Conservation (phyloP, 2,797 vertebrate genomes). For the Harpagifer antarcticus region DNA sequence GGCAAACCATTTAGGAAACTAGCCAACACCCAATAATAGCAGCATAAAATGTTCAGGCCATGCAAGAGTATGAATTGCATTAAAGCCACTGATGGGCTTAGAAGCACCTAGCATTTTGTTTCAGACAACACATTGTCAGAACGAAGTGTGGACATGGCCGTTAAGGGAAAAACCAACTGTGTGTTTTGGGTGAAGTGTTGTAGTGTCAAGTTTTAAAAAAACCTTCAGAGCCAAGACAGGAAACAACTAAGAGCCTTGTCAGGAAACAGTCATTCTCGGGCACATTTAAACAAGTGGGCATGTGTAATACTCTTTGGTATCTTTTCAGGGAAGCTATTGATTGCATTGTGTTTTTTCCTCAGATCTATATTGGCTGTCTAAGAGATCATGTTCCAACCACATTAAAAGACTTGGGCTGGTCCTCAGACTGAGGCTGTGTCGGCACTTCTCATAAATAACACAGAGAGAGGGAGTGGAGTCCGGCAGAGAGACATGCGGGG, state of each 20-base stretch:
- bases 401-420: constrained; percentile 72
- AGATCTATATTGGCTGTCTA: constrained; percentile 61
- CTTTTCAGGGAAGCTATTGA: constrained; percentile 81
- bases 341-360: constrained; percentile 70
- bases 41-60: constrained; percentile 70
- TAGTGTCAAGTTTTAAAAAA: constrained; percentile 8
- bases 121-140: constrained; percentile 15
- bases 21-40: constrained; percentile 73
- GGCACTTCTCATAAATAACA: constrained; percentile 79
- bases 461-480: constrained; percentile 53
- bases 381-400: constrained; percentile 81
- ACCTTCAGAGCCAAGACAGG: constrained; percentile 32
- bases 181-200: neutral
- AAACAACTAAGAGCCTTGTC: constrained; percentile 49
- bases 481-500: constrained; percentile 30
- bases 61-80: constrained; percentile 58
- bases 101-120: constrained; percentile 30
- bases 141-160: neutral
- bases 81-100: constrained; percentile 23
- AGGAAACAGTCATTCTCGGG: constrained; percentile 48
- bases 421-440: constrained; percentile 59
- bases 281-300: constrained; percentile 71
- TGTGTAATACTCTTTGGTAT: constrained; percentile 61
- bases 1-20: constrained; percentile 69
- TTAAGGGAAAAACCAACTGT: neutral